These are phyloP conservation scores for Falco novaeseelandiae DNA, from an alignment of 2,797 vertebrate genomes.

Conservation along the genomic window DNA sequence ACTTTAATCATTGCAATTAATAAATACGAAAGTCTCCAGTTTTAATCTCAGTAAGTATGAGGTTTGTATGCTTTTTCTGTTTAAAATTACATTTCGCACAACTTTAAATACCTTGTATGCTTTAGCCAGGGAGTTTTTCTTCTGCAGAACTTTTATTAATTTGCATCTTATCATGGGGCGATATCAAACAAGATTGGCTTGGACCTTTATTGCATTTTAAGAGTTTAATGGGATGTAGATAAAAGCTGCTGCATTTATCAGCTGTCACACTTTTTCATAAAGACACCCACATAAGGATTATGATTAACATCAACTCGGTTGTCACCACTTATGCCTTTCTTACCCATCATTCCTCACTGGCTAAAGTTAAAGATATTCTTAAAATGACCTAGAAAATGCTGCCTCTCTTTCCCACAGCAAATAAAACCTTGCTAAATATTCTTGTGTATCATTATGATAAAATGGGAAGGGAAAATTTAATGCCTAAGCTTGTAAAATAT, in stretches of 20 bases:
- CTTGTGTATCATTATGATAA: neutral
- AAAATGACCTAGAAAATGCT: constrained; percentile 65
- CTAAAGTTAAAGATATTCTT: constrained; percentile 57
- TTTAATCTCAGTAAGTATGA: neutral
- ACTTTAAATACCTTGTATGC: neutral
- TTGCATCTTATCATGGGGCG: neutral
- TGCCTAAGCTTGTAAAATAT: constrained; percentile 29
- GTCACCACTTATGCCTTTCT: constrained; percentile 21
- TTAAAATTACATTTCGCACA: neutral
- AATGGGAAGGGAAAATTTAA: neutral
- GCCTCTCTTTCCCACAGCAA: constrained; percentile 39
- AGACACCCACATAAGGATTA: constrained; percentile 19
- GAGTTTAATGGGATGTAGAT: neutral
- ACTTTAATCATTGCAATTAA: neutral
- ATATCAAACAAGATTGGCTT: neutral
- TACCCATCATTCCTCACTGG: constrained; percentile 19
- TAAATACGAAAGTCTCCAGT: neutral
- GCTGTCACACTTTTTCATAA: neutral
- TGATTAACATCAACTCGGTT: constrained; percentile 30
- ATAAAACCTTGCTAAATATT: constrained; percentile 45
- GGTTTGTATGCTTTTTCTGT: neutral
- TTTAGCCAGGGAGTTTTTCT: neutral
- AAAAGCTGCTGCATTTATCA: constrained; percentile 41
- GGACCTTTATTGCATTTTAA: neutral
- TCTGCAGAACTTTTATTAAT: neutral